These are phyloP conservation scores for Drosophila subpulchrella DNA, from an alignment of 1,140 invertebrate species.

Conservation along the genomic window DNA sequence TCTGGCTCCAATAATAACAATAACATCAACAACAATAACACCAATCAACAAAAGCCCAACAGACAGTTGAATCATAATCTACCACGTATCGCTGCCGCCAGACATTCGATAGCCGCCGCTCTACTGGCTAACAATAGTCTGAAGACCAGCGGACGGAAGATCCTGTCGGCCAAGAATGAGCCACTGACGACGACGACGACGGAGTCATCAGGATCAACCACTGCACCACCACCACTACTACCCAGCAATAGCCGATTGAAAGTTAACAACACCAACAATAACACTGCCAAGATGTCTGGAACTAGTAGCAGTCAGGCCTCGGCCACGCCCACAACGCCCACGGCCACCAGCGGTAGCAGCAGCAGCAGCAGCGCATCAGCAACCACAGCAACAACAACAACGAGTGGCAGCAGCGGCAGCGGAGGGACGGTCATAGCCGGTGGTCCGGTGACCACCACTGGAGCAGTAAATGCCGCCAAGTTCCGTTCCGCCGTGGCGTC, in stretches of 20 bases:
- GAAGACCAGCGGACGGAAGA: conserved; percentile 42
- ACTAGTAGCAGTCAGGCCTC: conserved; percentile 51
- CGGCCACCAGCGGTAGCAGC: conserved; percentile 52
- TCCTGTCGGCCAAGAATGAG: conserved; percentile 58
- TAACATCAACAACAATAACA: conserved; percentile 5
- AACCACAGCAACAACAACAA: conserved; percentile 50
- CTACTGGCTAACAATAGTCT: conserved; percentile 58
- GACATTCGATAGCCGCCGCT: conserved; percentile 61
- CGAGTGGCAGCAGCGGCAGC: conserved; percentile 23
- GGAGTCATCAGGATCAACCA: conserved; percentile 6
- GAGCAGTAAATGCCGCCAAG: conserved; percentile 64
- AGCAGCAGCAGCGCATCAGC: conserved; percentile 2
- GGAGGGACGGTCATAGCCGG: conserved; percentile 38
- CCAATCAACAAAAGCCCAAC: conserved; percentile 44
- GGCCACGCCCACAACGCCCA: conserved; percentile 51
- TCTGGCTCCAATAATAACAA: conserved; percentile 35
- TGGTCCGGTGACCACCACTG: conserved; percentile 47
- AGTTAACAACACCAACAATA: conserved; percentile 68
- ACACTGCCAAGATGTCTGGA: conserved; percentile 74
- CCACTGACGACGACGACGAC: conserved; percentile 49
- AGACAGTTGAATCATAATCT: conserved; percentile 61
- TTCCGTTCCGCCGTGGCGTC: conserved; percentile 68
- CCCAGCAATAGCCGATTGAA: conserved; percentile 53
- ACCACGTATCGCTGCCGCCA: conserved; percentile 56
- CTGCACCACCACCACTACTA: not conserved